phyloP scores from a whole-genome alignment of 2,113 vertebrate species.

The Apteryx owenii region DNA sequence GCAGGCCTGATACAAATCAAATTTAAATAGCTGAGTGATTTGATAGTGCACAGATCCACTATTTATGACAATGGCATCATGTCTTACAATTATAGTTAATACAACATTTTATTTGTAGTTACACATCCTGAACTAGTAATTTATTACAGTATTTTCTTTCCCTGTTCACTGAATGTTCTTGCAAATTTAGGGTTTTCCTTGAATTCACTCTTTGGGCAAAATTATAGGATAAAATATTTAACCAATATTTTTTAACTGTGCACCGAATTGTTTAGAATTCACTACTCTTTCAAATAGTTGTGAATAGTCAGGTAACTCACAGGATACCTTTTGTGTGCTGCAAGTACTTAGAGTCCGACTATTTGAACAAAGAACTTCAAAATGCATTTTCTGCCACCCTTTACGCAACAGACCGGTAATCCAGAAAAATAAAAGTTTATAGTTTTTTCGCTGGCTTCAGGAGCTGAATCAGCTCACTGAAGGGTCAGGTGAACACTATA shows the following conservation, averaged over 20 bases:
- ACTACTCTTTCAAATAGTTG: background rate
- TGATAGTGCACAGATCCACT: background rate
- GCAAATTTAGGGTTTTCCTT: background rate
- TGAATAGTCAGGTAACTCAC: rapidly evolving
- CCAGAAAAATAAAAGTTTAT: background rate
- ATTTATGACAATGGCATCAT: background rate
- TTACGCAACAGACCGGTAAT: background rate
- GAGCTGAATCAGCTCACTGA: background rate
- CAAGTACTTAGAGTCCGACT: background rate
- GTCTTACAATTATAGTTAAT: background rate
- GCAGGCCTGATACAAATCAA: background rate
- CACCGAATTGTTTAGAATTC: background rate
- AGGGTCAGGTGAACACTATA: background rate
- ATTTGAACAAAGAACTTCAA: background rate
- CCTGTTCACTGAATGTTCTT: background rate
- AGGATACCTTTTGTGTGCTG: background rate
- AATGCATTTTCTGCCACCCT: background rate
- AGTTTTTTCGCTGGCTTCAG: background rate
- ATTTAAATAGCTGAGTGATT: background rate
- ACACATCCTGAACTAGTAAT: background rate
- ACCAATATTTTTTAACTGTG: background rate
- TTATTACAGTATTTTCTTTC: background rate
- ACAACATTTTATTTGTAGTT: background rate
- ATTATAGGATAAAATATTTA: background rate
- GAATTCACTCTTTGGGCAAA: background rate